Evolutionary conservation across 1,140 invertebrate genomes (phyloP), one percentile per base, ranked within the genome.

Genomic region (Dendroctonus valens): DNA sequence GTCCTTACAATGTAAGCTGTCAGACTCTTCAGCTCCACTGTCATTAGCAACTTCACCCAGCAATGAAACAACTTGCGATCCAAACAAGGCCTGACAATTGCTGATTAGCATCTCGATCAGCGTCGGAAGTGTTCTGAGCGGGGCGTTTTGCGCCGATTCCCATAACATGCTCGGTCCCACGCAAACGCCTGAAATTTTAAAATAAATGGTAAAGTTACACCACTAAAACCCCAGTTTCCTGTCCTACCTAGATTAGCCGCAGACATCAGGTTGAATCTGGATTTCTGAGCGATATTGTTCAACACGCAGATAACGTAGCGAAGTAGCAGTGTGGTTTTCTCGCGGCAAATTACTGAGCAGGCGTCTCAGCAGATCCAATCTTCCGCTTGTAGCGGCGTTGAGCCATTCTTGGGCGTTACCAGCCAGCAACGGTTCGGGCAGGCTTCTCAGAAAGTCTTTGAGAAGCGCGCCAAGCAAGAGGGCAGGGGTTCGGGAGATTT

Each of bases 1-100:
- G n/a, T 65, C 82, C 84, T 88, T 81, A 87, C 86, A 90, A 81
- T 92, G 90, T 70, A 92, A 81, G 75, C 91, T 92, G 73, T 94
- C 92, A 54, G 91, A 93, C 78, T 94, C 91, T 77, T 92, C 92
- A 50, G 91, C 91, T 9, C 91, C 92, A 44, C 91, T 93, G 74
- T 95, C 91, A 53, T 86, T 81, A 5, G 80, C 75, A 7, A 83
- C 83, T 76, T 89, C 86, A 5, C 91, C 91, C 42, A 94, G 81
- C 14, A 93, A 81, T 69, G 84, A 84, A 14, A 83, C 80, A 61
- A 88, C 82, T 80, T 89, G 87, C 15, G 89, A 84, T 5, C 92
- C 92, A 75, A 93, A 92, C 4, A 94, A 78, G 6, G 85, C 81
- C 51, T 87, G 85, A 74, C 89, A 92, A 72, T 92, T 86, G 41